A percentile compares a stretch with the other conserved stretches of the same genome.
These are phyloP conservation scores for Busseola fusca DNA, from an alignment of 2,888 invertebrate genomes.

Conservation along the genomic window DNA sequence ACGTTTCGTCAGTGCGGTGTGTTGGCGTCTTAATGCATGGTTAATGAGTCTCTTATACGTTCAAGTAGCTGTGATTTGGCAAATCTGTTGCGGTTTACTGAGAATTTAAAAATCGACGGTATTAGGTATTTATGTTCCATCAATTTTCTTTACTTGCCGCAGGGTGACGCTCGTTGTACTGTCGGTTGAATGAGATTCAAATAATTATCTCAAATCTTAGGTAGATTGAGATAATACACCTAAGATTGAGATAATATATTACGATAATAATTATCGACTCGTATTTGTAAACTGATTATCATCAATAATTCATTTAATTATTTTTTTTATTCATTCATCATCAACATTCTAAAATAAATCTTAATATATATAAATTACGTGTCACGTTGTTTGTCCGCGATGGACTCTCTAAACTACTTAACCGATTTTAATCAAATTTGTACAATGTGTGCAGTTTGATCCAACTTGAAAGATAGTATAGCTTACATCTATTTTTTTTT, in stretches of 20 bases:
- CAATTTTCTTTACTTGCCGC: not conserved
- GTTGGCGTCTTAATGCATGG: constrained; percentile 50
- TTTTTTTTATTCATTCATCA: too few relatives aligned
- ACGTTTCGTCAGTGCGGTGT: constrained; percentile 30
- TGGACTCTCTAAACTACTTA: too few relatives aligned
- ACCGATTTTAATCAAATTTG: too few relatives aligned
- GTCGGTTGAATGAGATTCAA: not conserved
- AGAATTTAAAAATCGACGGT: not conserved
- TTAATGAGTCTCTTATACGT: constrained; percentile 44
- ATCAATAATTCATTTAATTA: too few relatives aligned
- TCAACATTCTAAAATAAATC: not conserved
- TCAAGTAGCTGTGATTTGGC: constrained; percentile 21
- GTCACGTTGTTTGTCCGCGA: too few relatives aligned
- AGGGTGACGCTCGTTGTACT: not conserved
- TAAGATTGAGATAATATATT: too few relatives aligned
- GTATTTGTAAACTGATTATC: not conserved
- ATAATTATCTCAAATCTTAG: too few relatives aligned
- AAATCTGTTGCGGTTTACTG: not conserved
- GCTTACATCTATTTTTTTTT: too few relatives aligned
- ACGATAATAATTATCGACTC: not conserved
- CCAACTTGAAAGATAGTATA: too few relatives aligned
- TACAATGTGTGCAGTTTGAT: too few relatives aligned
- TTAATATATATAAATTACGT: too few relatives aligned
- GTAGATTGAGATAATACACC: too few relatives aligned
- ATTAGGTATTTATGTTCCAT: not conserved